phyloP scores from a whole-genome alignment of 2,797 vertebrate genomes.

The Coccyzus lansbergi region DNA sequence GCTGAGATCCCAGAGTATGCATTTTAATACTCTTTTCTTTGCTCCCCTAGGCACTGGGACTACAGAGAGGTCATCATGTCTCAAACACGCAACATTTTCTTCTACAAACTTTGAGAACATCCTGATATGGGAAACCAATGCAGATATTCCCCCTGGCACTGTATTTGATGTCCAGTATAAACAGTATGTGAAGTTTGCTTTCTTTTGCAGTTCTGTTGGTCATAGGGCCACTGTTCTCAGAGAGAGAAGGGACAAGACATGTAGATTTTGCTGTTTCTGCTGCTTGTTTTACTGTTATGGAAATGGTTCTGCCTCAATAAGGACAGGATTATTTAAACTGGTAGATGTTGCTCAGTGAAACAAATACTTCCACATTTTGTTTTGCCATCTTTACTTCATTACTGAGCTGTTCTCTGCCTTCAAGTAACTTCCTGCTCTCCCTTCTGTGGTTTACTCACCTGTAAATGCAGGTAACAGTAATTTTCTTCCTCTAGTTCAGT shows the following conservation, averaged over 20 bases:
- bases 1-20: background rate
- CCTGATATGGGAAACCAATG: slow-evolving; percentile 66
- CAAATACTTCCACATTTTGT: background rate
- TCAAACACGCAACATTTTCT: slow-evolving; percentile 62
- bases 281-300: background rate
- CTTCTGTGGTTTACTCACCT: background rate
- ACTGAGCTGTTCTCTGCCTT: background rate
- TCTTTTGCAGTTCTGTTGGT: background rate
- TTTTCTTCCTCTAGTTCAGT: background rate
- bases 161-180: slow-evolving; percentile 77
- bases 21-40: background rate
- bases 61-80: slow-evolving; percentile 10
- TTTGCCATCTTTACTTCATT: background rate
- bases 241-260: background rate
- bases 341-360: background rate
- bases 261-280: background rate
- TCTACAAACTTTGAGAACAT: slow-evolving; percentile 81
- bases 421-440: background rate
- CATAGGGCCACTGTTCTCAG: background rate
- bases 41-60: slow-evolving; percentile 4
- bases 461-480: background rate
- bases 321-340: background rate
- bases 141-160: background rate
- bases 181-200: slow-evolving; percentile 46
- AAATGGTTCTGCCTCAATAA: background rate